Evolutionary conservation across 2,888 invertebrate genomes (phyloP), one percentile per base, ranked within the genome.

Genomic region (Mystacides longicornis): DNA sequence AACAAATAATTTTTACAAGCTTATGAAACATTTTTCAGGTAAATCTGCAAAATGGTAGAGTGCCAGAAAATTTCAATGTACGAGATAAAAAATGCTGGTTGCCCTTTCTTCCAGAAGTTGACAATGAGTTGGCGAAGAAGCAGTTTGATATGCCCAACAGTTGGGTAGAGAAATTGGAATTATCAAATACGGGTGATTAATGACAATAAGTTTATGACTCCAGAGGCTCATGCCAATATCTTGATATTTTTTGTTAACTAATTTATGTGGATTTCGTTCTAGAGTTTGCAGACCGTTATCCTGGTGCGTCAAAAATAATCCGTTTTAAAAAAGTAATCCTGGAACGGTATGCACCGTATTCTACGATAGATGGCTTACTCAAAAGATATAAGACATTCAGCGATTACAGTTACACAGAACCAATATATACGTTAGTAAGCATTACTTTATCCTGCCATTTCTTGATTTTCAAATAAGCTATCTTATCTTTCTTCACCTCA

Each of bases 331-430:
- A 85, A 62, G 81, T 86, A 0, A 73, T 87, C 37, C 74, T 89
- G 5, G 89, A 93, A 67, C 81, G 86, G 60, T 93, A 83, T 69
- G 82, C 92, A 0, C 86, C 87, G 0, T 93, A 92, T 64, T 78
- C 82, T 0, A 80, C 86, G 64, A 72, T 71, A 1, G 87, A 90
- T 67, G 93, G 93, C 0, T 71, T 90, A 33, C 73, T 86, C 0
- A 79, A 82, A 61, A 76, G 83, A 60, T 73, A 87, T 14, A 79
- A 77, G 21, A 70, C 77, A 56, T 87, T 76, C 62, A 71, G 75
- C 0, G 84, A 87, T 65, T 82, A 85, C 53, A 78, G 80, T 0
- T 78, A 82, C 22, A 70, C 45, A 9, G 3, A 37, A 37, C 37
- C 37, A 14, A 37, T 37, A 37, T 64, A 1, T 74, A 73, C 0